Evolutionary conservation across 2,888 invertebrate species (phyloP).

Genomic region (Eupithecia centaureata): DNA sequence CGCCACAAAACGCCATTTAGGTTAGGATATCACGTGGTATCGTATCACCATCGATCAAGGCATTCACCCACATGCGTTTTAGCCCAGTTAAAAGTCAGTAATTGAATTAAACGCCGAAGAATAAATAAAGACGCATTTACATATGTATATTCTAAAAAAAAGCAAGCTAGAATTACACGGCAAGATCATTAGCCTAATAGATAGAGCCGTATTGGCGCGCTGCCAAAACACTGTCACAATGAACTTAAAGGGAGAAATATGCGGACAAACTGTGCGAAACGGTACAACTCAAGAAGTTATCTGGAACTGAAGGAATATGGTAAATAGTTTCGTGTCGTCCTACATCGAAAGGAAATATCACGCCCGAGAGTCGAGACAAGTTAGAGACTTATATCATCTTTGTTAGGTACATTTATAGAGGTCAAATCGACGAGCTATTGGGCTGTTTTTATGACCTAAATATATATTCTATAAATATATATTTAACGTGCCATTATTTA

Average conservation of each 20-base stretch:
- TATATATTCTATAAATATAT: background rate
- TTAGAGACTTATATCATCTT: background rate
- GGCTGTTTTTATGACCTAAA: background rate
- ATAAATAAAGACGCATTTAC: background rate
- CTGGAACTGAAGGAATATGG: background rate
- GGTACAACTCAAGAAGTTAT: background rate
- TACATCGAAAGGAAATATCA: background rate
- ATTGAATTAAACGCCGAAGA: background rate
- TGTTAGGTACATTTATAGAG: background rate
- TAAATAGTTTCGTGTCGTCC: background rate
- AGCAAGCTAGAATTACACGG: slow-evolving; percentile 37
- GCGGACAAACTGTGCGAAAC: slow-evolving; percentile 28
- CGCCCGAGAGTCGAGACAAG: background rate
- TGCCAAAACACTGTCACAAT: slow-evolving; percentile 35
- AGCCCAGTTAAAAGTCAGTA: background rate
- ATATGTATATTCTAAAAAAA: slow-evolving; percentile 29
- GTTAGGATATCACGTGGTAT: no score
- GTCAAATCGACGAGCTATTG: background rate
- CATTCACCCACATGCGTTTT: background rate
- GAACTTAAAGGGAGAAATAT: slow-evolving; percentile 37
- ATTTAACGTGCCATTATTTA: background rate
- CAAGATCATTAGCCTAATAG: slow-evolving; percentile 43
- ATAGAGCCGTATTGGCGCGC: slow-evolving; percentile 36
- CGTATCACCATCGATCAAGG: background rate
- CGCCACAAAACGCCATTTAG: no score